These are phyloP conservation scores for Macrocentrus cingulum DNA, from an alignment of 1,140 invertebrate genomes.

Conservation along the genomic window DNA sequence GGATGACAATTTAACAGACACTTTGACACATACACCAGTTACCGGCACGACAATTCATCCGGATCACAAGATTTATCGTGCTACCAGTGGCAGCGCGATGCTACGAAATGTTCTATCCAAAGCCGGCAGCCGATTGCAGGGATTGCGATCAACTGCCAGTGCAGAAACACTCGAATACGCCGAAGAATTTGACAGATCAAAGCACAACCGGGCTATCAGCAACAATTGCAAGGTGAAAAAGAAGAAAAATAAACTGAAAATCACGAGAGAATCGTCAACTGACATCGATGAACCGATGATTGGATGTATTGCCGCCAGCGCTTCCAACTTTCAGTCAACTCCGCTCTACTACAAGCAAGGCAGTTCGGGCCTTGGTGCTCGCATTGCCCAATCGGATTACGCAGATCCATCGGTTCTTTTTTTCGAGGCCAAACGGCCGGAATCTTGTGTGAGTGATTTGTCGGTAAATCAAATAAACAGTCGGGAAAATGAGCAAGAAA, in stretches of 20 bases:
- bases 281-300: constrained; percentile 47
- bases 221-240: constrained; percentile 37
- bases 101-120: constrained; percentile 49
- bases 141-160: constrained; percentile 47
- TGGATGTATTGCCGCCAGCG: constrained; percentile 34
- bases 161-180: constrained; percentile 55
- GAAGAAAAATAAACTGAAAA: constrained; percentile 37
- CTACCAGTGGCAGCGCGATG: constrained; percentile 45
- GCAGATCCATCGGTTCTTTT: constrained; percentile 74
- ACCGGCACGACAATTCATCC: constrained; percentile 65
- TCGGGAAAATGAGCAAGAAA: constrained; percentile 24
- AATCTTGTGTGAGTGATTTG: constrained; percentile 1
- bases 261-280: constrained; percentile 40
- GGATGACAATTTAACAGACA: constrained; percentile 60
- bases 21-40: constrained; percentile 53
- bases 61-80: constrained; percentile 75
- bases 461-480: not conserved
- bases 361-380: constrained; percentile 78
- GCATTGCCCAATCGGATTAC: constrained; percentile 85
- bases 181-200: constrained; percentile 45
- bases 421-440: constrained; percentile 47
- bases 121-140: constrained; percentile 49
- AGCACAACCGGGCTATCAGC: constrained; percentile 30
- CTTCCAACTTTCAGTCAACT: constrained; percentile 34
- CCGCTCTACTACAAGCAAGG: constrained; percentile 70